Evolutionary conservation across 2,113 vertebrate genomes (phyloP), one percentile per base, ranked within the genome.

Genomic region (Nymphicus hollandicus): DNA sequence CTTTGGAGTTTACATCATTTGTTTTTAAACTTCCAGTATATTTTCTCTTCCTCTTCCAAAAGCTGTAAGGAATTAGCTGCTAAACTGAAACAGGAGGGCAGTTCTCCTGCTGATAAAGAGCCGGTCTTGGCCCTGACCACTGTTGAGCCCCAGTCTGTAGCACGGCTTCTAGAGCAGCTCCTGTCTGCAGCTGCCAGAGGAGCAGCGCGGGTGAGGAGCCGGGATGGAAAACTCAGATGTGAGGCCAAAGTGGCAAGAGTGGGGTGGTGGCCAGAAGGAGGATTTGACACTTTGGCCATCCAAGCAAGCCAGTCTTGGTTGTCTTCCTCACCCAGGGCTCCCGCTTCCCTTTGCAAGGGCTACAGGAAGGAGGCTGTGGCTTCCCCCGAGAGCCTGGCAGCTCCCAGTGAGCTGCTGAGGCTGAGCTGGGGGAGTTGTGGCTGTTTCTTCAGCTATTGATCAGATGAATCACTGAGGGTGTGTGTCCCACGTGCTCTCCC

Each of bases 1-100:
- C 97, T 84, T 79, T 7, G 97, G 97, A 96, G 92, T 96, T 98
- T 97, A 91, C 97, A 95, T 98, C 97, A 98, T 97, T 98, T 98
- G 97, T 98, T 98, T 98, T 98, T 89, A 95, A 96, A 89, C 86
- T 97, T 94, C 94, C 16, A 27, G 39, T 93, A 92, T 96, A 95
- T 95, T 97, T 46, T 96, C 96, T 91, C 89, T 92, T 93, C 86
- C 95, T 71, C 44, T 95, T 96, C 95, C 95, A 92, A 97, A 96
- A 90, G 72, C 96, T 96, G 96, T 95, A 91, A 86, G 89, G 79
- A 90, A 95, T 95, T 96, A 97, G 91, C 95, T 96, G 96, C 96
- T 96, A 91, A 97, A 93, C 95, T 93, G 46, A 94, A 96, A 65
- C 92, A 93, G 86, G 94, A 97, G 91, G 91, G 81, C 86, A 89